Percentiles rank a stretch among this genome's conserved stretches.
These are phyloP conservation scores for Ceramica pisi DNA, from an alignment of 2,888 invertebrate species.

Conservation along the genomic window DNA sequence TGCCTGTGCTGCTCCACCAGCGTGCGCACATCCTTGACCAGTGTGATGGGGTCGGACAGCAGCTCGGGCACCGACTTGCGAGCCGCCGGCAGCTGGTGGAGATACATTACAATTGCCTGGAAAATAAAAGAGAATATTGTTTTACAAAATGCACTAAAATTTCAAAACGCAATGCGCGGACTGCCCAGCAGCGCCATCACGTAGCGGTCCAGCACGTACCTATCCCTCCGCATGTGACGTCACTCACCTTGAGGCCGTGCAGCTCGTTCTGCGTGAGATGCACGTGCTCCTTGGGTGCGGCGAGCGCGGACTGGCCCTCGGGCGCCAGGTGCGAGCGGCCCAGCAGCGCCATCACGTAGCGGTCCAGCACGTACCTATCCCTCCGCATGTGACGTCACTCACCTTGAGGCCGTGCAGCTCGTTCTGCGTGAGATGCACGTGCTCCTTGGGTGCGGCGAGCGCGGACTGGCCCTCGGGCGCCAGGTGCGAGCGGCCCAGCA, in stretches of 20 bases:
- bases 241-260: too few relatives aligned
- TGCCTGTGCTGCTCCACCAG: conserved; percentile 97
- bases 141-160: background rate
- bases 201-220: too few relatives aligned
- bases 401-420: conserved; percentile 94
- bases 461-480: conserved; percentile 71
- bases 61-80: conserved; percentile 98
- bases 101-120: conserved; percentile 96
- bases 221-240: too few relatives aligned
- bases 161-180: too few relatives aligned
- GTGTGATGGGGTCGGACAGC: conserved; percentile 96
- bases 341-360: too few relatives aligned
- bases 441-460: conserved; percentile 87
- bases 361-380: too few relatives aligned
- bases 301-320: too few relatives aligned
- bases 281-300: too few relatives aligned
- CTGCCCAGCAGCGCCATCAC: too few relatives aligned
- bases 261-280: too few relatives aligned
- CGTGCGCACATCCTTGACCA: conserved; percentile 97
- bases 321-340: too few relatives aligned
- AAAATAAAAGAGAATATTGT: conserved; percentile 40
- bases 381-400: too few relatives aligned
- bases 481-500: conserved; percentile 84
- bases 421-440: conserved; percentile 94
- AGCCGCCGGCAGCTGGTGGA: conserved; percentile 96